These are phyloP conservation scores for Drosophila tsacasi DNA, from an alignment of 1,140 invertebrate genomes.

Conservation along the genomic window DNA sequence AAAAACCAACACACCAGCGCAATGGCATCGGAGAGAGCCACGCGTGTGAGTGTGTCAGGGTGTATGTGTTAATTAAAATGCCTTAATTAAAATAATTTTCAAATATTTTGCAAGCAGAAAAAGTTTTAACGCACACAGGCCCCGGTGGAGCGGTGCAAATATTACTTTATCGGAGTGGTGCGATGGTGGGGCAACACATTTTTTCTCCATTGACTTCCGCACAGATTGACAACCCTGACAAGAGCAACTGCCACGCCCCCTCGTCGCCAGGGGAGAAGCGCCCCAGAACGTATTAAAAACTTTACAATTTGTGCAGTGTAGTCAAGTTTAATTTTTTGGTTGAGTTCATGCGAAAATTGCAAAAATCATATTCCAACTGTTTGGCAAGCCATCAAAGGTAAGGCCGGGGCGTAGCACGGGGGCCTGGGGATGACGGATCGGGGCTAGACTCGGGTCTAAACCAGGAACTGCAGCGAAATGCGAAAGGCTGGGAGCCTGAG, in stretches of 20 bases:
- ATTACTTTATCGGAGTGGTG: slow-evolving; percentile 30
- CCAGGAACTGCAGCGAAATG: slow-evolving; percentile 52
- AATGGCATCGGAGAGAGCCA: slow-evolving; percentile 16
- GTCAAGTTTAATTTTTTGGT: slow-evolving; percentile 83
- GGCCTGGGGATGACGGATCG: not conserved
- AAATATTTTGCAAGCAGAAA: slow-evolving; percentile 60
- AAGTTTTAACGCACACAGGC: slow-evolving; percentile 35
- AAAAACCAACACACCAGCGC: slow-evolving; percentile 20
- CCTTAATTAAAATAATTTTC: slow-evolving; percentile 78
- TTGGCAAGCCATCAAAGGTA: slow-evolving; percentile 81
- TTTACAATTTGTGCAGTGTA: slow-evolving; percentile 78
- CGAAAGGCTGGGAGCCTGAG: slow-evolving; percentile 19
- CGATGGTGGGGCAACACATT: slow-evolving; percentile 9
- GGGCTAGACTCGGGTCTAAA: not conserved
- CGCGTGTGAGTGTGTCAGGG: slow-evolving; percentile 28
- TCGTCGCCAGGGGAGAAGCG: slow-evolving; percentile 9
- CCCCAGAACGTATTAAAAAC: slow-evolving; percentile 77
- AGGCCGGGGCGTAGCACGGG: slow-evolving; percentile 13
- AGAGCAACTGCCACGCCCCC: slow-evolving; percentile 48
- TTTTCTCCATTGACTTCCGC: slow-evolving; percentile 65
- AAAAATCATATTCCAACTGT: slow-evolving; percentile 83
- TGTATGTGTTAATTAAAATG: slow-evolving; percentile 76
- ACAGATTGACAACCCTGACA: slow-evolving; percentile 73
- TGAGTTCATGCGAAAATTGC: slow-evolving; percentile 82
- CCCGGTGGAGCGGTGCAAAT: slow-evolving; percentile 27